These are phyloP conservation scores for Condylura cristata DNA, from an alignment of 2,113 vertebrate genomes.

Conservation along the genomic window DNA sequence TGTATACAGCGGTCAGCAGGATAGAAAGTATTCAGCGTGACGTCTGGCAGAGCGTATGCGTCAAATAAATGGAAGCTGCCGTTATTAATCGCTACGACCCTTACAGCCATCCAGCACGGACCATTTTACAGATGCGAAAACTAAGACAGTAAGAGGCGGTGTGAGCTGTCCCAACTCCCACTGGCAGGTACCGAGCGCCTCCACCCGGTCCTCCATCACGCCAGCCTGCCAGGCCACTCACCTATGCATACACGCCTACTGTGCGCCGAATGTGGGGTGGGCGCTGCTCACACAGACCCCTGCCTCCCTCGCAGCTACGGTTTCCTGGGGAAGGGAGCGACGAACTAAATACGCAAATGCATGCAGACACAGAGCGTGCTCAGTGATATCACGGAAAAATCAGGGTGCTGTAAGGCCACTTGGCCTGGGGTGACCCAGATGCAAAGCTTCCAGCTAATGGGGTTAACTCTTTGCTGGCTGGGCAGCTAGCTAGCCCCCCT, in stretches of 20 bases:
- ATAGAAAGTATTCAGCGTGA: neutral
- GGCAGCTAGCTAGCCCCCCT: neutral
- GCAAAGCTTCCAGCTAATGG: neutral
- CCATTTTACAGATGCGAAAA: neutral
- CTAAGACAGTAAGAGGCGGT: neutral
- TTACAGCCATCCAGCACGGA: neutral
- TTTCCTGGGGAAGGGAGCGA: neutral
- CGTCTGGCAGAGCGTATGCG: neutral
- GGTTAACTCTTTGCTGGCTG: neutral
- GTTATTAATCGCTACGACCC: neutral
- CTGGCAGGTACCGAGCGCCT: accelerated
- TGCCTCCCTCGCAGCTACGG: neutral
- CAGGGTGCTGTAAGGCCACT: neutral
- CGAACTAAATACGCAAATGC: neutral
- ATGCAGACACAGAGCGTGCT: neutral
- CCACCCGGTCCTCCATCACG: accelerated
- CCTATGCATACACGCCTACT: accelerated
- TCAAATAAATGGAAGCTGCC: neutral
- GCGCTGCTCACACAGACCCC: neutral
- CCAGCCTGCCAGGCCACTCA: neutral
- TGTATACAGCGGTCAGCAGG: neutral
- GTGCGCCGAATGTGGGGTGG: accelerated
- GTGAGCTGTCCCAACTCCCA: neutral
- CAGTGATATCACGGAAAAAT: neutral
- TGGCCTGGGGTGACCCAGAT: neutral